Evolutionary conservation across 2,888 invertebrate genomes (phyloP).

Genomic region (Callimorpha dominula): DNA sequence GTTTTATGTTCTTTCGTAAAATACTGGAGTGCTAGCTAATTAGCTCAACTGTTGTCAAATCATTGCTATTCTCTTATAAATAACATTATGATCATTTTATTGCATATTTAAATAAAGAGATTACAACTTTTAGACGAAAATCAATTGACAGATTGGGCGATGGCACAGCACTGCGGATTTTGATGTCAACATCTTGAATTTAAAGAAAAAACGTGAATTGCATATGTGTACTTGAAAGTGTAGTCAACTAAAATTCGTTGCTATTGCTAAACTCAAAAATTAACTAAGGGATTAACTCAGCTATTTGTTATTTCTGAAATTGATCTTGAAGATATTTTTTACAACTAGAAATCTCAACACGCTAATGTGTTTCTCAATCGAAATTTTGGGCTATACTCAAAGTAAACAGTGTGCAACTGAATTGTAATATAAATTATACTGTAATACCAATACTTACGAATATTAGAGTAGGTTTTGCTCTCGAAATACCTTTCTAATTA

Average conservation of each 20-base stretch:
- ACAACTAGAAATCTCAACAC: neutral
- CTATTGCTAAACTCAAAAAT: no score
- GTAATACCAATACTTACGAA: neutral
- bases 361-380: neutral
- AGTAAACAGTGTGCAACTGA: neutral
- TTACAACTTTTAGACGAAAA: neutral
- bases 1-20: neutral
- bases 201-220: neutral
- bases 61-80: neutral
- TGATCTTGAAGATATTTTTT: neutral
- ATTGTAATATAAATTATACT: neutral
- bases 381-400: neutral
- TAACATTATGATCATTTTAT: neutral
- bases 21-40: neutral
- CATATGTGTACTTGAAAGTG: neutral
- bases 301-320: neutral
- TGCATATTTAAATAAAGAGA: neutral
- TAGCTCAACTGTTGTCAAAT: slow-evolving; percentile 1
- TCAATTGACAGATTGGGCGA: neutral
- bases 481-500: neutral
- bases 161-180: neutral
- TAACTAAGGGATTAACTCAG: neutral
- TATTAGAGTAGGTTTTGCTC: neutral
- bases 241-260: neutral
- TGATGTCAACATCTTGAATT: neutral